Base-by-base conservation (phyloP, 2,888 invertebrate species). In the Chrysopilus asiliformis region DNA sequence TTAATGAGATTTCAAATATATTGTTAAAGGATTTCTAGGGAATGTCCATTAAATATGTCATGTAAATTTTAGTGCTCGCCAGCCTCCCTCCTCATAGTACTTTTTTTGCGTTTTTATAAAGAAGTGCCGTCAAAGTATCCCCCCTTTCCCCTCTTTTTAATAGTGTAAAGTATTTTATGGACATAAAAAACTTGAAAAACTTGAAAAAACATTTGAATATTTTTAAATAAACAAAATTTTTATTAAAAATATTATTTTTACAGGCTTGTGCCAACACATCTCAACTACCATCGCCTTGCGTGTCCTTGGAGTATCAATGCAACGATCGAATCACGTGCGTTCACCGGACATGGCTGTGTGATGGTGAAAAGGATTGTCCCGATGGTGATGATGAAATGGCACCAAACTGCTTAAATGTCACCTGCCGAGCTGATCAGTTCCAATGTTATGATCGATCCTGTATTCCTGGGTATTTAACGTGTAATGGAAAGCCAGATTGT, bases 341-440 rank as follows among this genome's bases (percentile, higher is more conserved):
- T 26, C 80, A 82, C 53, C 73, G 71, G 41, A 74, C 71, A 16
- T 89, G 86, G 85, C 67, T 87, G 9, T 89, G 87, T 54, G 89
- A 89, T 50, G 85, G 84, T 2, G 81, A 82, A 47, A 68, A 68
- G 30, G 89, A 89, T 57, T 90, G 89, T 51, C 77, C 81, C 0
- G 79, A 81, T 51, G 85, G 83, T 19, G 77, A 76, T 0, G 89
- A 89, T 55, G 89, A 89, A 58, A 67, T 72, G 1, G 66, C 69
- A 0, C 68, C 70, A 31, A 53, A 52, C 51, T 77, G 84, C 47
- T 72, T 70, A 30, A 82, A 79, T 52, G 64, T 79, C 48, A 83
- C 81, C 17, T 93, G 91, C 63, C 68, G 83, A 30, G 67, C 77
- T 0, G 87, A 90, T 65, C 86, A 90, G 62, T 91, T 86, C 60